Evolutionary conservation across 2,797 vertebrate species (phyloP), one percentile per base, ranked within the genome.

Genomic region (Pseudocheirus occidentalis): DNA sequence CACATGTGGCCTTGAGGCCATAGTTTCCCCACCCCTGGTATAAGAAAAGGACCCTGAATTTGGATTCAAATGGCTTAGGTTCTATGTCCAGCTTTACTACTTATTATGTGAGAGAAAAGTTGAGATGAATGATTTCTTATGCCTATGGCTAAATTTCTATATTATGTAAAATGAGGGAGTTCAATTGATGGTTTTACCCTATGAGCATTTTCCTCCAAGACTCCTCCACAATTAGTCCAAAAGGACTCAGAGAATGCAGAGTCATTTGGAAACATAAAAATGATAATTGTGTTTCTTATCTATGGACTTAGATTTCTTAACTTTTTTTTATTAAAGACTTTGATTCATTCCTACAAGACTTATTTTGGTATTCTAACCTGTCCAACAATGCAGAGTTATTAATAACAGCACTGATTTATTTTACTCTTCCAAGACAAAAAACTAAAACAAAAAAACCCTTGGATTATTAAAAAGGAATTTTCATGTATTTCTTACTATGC

Each of bases 401-500:
- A 73, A 73, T 7, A 73, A 73, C 5, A 66, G 34, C 5, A 73
- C 16, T 40, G 16, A n/a, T 73, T 73, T 73, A 73, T 28, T 16
- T 66, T 10, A 18, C n/a, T 73, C 34, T 73, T 73, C 31, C 13
- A 16, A 66, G 28, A 28, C 4, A 14, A 66, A 66, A 62, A 59
- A 31, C 3, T 3, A 56, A 24, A 28, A 58, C 27, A 58, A 58
- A 18, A 58, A 58, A 31, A 62, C 31, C 13, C 29, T 62, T 62
- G 3, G 73, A 2, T 24, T 46, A 27, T 81, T 81, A 10, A 46
- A 46, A 81, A 81, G 21, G 21, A 46, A 81, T 81, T 89, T 90
- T 93, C n/a, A 95, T 11, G 52, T 14, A 91, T 40, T n/a, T 92
- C 18, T 62, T 73, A 55, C 92, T 92, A 93, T 81, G 92, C 52